Evolutionary conservation across 1,140 invertebrate species (phyloP), one percentile per base, ranked within the genome.

Genomic region (Neotoxoptera formosana): DNA sequence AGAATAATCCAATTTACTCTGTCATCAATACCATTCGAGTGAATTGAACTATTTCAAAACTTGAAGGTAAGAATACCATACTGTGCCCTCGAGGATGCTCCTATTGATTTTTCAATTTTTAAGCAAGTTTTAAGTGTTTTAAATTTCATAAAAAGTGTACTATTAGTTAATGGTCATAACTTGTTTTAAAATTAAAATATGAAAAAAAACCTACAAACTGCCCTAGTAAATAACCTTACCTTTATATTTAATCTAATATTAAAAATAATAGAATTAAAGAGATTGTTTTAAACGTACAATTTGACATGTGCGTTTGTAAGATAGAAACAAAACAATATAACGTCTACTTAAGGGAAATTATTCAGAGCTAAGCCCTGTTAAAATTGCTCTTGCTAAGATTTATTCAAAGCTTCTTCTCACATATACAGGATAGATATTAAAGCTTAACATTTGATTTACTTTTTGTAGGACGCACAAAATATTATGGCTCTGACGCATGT

Each of bases 401-500:
- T 11, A 8, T 4, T 67, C 11, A 30, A 67, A 30, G 25, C 0
- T 14, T 67, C 30, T 76, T 76, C 30, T 76, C n/a, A n/a, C 17
- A 34, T 76, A 76, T 17, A 76, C 11, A n/a, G 2, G 1, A 34
- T 34, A 11, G 2, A 34, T 34, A 14, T 76, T 76, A n/a, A 76
- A 17, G 1, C 1, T 14, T 17, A 34, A 17, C 1, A 76, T 76
- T n/a, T n/a, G 14, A 76, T 76, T 76, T 67, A 41, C 20, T 36
- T 87, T 87, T 51, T 84, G 6, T 93, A 93, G 91, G 99, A 99
- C 96, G 99, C 99, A 0, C 99, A 99, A 95, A 99, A 99, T 95
- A 98, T 99, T 93, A 99, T 99, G 98, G 99, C 99, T 9, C 95
- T 99, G 14, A 98, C 98, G 0, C 98, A 99, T 95, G 91, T 93